Percentiles rank a stretch among this genome's conserved stretches.
These are phyloP conservation scores for Grantiella picta DNA, from an alignment of 2,113 vertebrate genomes.

Conservation along the genomic window DNA sequence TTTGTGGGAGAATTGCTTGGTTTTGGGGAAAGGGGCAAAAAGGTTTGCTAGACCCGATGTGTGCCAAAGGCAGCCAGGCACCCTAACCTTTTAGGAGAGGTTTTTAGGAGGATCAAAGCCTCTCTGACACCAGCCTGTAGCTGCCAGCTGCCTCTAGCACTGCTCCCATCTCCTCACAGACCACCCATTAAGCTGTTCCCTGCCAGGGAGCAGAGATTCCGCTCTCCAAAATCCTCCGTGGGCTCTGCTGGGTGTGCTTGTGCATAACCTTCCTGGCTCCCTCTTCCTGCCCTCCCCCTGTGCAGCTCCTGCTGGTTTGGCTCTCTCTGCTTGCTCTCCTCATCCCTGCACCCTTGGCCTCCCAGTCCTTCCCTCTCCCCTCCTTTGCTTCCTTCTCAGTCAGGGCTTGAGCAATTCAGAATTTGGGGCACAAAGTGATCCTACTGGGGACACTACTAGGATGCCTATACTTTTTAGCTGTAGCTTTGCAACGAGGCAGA, in stretches of 20 bases:
- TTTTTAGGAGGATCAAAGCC: neutral
- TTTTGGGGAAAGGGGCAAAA: neutral
- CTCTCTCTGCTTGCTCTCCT: neutral
- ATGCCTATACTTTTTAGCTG: neutral
- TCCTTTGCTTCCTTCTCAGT: neutral
- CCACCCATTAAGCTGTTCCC: conserved; percentile 44
- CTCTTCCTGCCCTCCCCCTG: neutral
- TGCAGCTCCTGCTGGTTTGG: neutral
- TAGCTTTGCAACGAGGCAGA: neutral
- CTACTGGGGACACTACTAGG: neutral
- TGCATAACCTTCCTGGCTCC: neutral
- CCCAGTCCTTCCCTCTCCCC: neutral
- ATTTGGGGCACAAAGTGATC: neutral
- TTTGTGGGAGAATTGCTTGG: neutral
- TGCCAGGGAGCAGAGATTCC: neutral
- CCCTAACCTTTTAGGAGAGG: fast-evolving
- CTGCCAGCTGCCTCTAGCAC: neutral
- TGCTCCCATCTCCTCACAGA: neutral
- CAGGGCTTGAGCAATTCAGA: neutral
- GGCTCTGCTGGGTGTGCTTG: neutral
- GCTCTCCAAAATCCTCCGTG: neutral
- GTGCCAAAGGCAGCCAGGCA: neutral
- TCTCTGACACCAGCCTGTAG: neutral
- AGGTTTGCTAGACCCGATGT: fast-evolving
- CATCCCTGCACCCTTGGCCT: neutral